Base-by-base conservation (phyloP, 1,140 invertebrate species). In the Heliconius melpomene region DNA sequence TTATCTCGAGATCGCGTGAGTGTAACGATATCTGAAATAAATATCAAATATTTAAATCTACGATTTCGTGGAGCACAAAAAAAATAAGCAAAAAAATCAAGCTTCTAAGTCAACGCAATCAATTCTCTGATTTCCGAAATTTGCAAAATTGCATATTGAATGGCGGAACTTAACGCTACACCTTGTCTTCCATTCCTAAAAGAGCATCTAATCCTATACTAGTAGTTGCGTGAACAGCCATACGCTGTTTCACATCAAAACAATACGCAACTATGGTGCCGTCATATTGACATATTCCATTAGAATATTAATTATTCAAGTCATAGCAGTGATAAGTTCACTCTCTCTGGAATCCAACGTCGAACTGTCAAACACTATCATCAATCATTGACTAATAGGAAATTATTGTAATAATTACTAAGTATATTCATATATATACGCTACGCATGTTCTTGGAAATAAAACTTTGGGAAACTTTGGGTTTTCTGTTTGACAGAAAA, bases 221-320 rank as follows among this genome's bases (percentile, higher is more conserved):
- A 32, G 32, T 32, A 0, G 0, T 7, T 32, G 50, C 50, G 50
- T 18, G 6, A 1, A 52, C 18, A 18, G 7, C 50, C 18, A 20
- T 6, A 18, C 18, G 18, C 18, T 16, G 50, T 52, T 52, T 52
- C 16, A 52, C 50, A 52, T 52, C 50, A 52, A 18, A 52, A 52
- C 50, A 52, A 52, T 57, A 57, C 20, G 54, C 8, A 9, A n/a
- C 20, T 8, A n/a, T 3, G n/a, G 54, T 23, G 60, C 29, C 60
- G n/a, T 26, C 60, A 26, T 66, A 66, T 66, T 66, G 60, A 66
- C 60, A 29, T 66, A 66, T 66, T 66, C 60, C 23, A 66, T 66
- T 66, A 26, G 11, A 66, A 29, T 13, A 66, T 66, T 66, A 66
- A 66, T 66, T 66, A 66, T 66, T 66, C 60, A 66, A 29, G 23